A percentile compares a stretch with the other conserved stretches of the same genome.
Conservation (phyloP, 2,888 invertebrate genomes). For the Sipha maydis region DNA sequence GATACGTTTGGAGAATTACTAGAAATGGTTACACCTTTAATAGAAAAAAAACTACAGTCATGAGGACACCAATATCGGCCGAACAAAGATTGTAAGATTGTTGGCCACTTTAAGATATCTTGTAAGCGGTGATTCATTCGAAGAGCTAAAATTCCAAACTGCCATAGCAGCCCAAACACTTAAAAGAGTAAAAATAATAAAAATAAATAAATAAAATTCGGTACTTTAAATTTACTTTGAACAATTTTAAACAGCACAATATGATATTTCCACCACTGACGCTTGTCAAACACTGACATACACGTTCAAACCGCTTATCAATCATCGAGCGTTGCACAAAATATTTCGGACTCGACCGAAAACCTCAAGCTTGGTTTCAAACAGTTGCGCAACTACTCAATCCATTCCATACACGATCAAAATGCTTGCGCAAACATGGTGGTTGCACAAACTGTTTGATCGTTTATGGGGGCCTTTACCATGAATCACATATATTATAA, state of each 20-base stretch:
- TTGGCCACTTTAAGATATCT: too few relatives aligned
- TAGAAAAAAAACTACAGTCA: conserved; percentile 11
- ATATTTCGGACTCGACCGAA: conserved; percentile 38
- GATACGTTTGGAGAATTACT: background rate
- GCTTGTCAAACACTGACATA: conserved; percentile 31
- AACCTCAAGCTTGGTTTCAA: conserved; percentile 28
- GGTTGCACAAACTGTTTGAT: too few relatives aligned
- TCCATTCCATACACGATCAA: too few relatives aligned
- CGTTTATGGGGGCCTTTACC: too few relatives aligned
- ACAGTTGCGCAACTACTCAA: too few relatives aligned
- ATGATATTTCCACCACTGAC: conserved; percentile 28
- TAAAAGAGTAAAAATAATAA: too few relatives aligned
- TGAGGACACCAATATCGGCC: background rate
- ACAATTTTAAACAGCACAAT: conserved; percentile 29
- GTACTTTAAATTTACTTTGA: too few relatives aligned
- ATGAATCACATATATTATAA: too few relatives aligned
- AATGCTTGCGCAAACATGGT: conserved; percentile 1
- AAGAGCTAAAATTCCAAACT: too few relatives aligned
- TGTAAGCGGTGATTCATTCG: too few relatives aligned
- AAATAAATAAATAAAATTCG: too few relatives aligned
- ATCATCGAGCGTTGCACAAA: conserved; percentile 29
- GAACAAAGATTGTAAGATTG: background rate
- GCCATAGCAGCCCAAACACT: too few relatives aligned
- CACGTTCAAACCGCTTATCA: conserved; percentile 25
- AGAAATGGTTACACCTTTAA: conserved; percentile 19